Base-by-base conservation (phyloP, 2,888 invertebrate genomes). In the Nowickia ferox region DNA sequence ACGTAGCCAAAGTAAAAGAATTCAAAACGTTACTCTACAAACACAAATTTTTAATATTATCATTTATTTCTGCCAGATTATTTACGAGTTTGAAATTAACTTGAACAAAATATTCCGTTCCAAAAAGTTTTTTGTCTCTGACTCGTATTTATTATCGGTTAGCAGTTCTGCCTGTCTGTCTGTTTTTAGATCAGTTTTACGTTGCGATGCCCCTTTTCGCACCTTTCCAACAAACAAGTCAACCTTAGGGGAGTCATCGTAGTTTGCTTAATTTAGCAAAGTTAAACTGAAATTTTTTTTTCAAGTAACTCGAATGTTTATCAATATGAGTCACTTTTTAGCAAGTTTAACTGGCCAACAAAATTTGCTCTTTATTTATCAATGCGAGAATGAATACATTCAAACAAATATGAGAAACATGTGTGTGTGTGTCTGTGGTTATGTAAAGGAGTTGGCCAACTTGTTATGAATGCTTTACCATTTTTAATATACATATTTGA, bases 291-390 rank as follows among this genome's bases (percentile, higher is more conserved):
- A 19, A 44, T n/a, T 1, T 22, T n/a, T 22, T 63, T 22, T 44
- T 71, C 48, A 77, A 30, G 30, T 44, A 77, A 74, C 53, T 78
- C 48, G 59, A 77, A 42, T 66, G 72, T 53, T 84, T 78, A 84
- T 78, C 66, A 68, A 66, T 59, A 78, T 84, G 77, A 84, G 19
- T 84, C 77, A 84, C 61, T 53, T 51, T 53, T 65, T 72, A 65
- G 57, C 48, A 38, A 65, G 57, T 84, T 53, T 72, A 83, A 66
- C 57, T 84, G 66, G 13, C 15, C 63, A 57, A n/a, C 22, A 75
- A 11, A 38, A 44, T 68, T 30, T 51, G 30, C 53, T 82, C 61
- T 69, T 79, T 13, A 30, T 44, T 71, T 66, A 46, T 79, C 38
- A 65, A 48, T 51, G n/a, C 17, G 51, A 44, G 38, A 51, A 51